Evolutionary conservation across 2,113 vertebrate genomes (phyloP).

Genomic region (Myanophis thanlyinensis): DNA sequence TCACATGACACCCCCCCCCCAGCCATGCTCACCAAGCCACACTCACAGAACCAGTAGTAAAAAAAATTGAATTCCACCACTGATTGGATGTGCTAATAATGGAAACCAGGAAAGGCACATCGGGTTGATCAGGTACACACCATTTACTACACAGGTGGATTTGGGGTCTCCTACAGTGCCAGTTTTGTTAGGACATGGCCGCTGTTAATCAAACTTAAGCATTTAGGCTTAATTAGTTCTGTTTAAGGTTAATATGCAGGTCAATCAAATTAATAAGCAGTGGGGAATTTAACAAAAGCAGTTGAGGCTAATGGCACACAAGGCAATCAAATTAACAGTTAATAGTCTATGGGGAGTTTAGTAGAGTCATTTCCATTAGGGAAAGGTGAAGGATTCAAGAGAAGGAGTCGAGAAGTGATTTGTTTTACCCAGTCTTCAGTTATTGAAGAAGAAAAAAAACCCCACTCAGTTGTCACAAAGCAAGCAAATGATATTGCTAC

Average conservation of each 20-base stretch:
- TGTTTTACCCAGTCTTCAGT: background rate
- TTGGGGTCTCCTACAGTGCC: background rate
- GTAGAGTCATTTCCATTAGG: background rate
- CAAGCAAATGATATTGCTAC: background rate
- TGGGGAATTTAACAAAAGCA: background rate
- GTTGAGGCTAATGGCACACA: background rate
- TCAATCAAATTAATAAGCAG: background rate
- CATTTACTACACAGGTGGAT: background rate
- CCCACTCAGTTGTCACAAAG: background rate
- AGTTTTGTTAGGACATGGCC: background rate
- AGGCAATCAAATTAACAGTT: background rate
- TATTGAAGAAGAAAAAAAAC: background rate
- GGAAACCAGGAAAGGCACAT: background rate
- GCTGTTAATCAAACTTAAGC: background rate
- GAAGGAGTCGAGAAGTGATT: background rate
- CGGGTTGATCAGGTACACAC: background rate
- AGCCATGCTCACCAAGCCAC: no score
- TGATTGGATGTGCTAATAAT: background rate
- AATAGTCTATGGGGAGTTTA: background rate
- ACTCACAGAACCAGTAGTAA: no score
- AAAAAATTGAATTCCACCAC: no score
- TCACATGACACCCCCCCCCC: no score
- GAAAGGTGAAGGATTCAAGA: background rate
- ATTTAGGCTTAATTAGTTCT: background rate
- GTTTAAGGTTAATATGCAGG: background rate